A percentile compares a stretch with the other conserved stretches of the same genome.
phyloP scores from a whole-genome alignment of 2,113 vertebrate species.

The Heliornis fulica region DNA sequence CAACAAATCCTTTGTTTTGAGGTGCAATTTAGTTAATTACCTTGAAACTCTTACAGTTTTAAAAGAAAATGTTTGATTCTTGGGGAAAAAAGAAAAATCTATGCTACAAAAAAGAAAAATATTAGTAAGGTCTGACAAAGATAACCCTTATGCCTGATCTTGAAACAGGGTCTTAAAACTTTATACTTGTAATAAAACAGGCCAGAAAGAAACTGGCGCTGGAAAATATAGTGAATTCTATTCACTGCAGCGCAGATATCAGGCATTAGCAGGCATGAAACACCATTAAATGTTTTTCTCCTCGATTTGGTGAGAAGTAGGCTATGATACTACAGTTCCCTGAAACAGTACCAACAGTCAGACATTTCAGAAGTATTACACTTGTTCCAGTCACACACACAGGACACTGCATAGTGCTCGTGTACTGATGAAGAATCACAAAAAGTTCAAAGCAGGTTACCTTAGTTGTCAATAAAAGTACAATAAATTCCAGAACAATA shows the following conservation, averaged over 20 bases:
- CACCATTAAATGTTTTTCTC: accelerated
- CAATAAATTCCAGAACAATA: neutral
- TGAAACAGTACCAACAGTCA: neutral
- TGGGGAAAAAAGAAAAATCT: neutral
- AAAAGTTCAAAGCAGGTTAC: neutral
- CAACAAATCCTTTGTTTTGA: neutral
- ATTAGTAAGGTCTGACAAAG: neutral
- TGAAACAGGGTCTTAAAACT: neutral
- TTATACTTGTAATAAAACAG: neutral
- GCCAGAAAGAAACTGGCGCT: neutral
- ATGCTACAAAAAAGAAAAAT: neutral
- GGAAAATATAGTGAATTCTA: neutral
- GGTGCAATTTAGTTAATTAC: neutral
- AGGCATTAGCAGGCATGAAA: neutral
- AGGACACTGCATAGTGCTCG: neutral
- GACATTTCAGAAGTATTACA: neutral
- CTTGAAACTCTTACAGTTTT: neutral
- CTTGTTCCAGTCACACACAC: accelerated
- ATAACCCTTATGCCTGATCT: neutral
- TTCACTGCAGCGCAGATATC: neutral
- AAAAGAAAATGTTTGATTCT: neutral
- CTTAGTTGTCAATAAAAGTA: neutral
- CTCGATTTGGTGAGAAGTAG: neutral
- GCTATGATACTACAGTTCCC: neutral
- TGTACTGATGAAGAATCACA: neutral